Evolutionary conservation across 2,113 vertebrate genomes (phyloP), one percentile per base, ranked within the genome.

Genomic region (Oncorhynchus mykiss): DNA sequence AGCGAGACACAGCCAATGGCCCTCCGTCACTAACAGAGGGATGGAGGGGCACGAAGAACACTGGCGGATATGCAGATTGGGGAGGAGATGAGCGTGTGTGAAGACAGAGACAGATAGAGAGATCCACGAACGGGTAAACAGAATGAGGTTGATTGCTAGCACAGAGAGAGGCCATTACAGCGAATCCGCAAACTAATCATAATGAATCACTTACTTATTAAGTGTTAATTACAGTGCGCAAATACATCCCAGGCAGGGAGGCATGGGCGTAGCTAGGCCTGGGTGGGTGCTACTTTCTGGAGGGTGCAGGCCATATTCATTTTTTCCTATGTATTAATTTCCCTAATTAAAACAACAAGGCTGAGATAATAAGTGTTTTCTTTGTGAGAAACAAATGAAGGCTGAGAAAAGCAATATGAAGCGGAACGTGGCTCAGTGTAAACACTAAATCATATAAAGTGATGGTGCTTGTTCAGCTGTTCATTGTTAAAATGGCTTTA

Each of bases 171-270:
- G 90, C 91, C 90, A 92, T 93, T 93, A 92, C 85, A 39, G 88
- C 81, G 70, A 92, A 92, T 93, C 90, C 90, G 86, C 67, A 84
- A 62, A 76, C 90, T 94, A 94, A 93, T 93, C 92, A 93, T 94
- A 94, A 94, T 94, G 92, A 93, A 94, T 94, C 93, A 92, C 93
- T 94, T 89, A 93, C 91, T 94, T 94, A 94, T 94, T 93, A 93
- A 92, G 85, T 87, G 91, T 93, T 94, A 93, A 94, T 94, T 94
- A 92, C 84, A 80, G 90, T 90, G 84, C 77, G 69, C 89, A 92
- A 91, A 93, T 90, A 92, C 90, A 93, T 93, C 93, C 91, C 90
- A 72, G 81, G 83, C 88, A 84, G 81, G 75, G 88, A 67, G 77
- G 84, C 59, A 48, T 70, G 84, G 72, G 79, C 83, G 82, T 82